A percentile compares a stretch with the other conserved stretches of the same genome.
These are phyloP conservation scores for Cynodonichthys magdalenae DNA, from an alignment of 2,797 vertebrate genomes.

Conservation along the genomic window DNA sequence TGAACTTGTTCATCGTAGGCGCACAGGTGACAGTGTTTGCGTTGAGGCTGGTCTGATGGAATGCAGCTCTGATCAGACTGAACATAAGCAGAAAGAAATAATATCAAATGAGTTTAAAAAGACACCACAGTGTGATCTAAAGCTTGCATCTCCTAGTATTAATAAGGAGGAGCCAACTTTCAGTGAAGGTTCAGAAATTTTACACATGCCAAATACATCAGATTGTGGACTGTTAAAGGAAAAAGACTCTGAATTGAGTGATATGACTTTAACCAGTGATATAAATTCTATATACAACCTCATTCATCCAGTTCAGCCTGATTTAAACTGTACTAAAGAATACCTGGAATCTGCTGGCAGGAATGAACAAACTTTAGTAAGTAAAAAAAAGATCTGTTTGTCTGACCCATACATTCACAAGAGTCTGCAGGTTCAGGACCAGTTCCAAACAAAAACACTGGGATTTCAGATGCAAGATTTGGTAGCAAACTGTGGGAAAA, in stretches of 20 bases:
- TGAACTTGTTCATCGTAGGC: conserved; percentile 82
- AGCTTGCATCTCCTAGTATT: conserved; percentile 13
- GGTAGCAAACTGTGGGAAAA: conserved; percentile 25
- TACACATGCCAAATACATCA: conserved; percentile 13
- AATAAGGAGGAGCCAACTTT: conserved; percentile 19
- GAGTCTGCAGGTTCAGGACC: conserved; percentile 29
- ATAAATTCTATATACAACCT: background rate
- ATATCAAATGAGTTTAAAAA: conserved; percentile 13
- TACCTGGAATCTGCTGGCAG: conserved; percentile 27
- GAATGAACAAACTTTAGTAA: conserved; percentile 37
- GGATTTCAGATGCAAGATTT: conserved; percentile 8
- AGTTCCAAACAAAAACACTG: conserved; percentile 6
- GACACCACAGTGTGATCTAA: conserved; percentile 15
- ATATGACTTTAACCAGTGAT: conserved; percentile 1
- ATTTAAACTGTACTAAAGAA: conserved; percentile 44
- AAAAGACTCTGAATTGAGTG: background rate
- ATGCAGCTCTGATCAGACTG: conserved; percentile 11
- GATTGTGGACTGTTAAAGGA: conserved; percentile 21
- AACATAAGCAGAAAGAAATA: conserved; percentile 2
- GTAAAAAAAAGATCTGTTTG: conserved; percentile 58
- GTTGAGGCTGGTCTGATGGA: conserved; percentile 11
- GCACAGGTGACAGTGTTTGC: conserved; percentile 15
- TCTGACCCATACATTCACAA: conserved; percentile 70
- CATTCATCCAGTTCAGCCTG: conserved; percentile 9
- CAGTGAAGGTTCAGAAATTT: conserved; percentile 6